Conservation (phyloP, 2,113 vertebrate species). For the Oryzias woworae region DNA sequence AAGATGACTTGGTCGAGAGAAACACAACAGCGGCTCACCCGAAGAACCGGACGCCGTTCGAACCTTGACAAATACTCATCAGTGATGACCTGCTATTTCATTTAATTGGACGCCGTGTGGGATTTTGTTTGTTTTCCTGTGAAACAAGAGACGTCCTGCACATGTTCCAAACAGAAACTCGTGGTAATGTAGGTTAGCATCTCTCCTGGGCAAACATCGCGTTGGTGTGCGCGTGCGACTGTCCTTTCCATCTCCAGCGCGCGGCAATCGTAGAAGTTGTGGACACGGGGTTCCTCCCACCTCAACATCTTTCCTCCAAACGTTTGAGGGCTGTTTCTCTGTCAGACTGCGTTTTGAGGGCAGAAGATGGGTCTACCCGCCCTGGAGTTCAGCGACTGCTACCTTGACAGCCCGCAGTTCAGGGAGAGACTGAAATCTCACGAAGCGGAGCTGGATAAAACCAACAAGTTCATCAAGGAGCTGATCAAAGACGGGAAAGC, state of each 20-base stretch:
- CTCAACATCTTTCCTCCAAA: conserved; percentile 4
- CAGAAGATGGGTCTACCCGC: conserved; percentile 89
- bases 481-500: conserved; percentile 95
- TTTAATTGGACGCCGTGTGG: conserved; percentile 32
- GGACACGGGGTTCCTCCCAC: conserved; percentile 19
- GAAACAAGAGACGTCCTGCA: background rate
- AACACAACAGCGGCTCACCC: conserved; percentile 54
- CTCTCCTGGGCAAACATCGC: conserved; percentile 10
- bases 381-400: conserved; percentile 96
- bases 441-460: conserved; percentile 96
- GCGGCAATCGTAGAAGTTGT: conserved; percentile 7
- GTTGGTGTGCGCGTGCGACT: conserved; percentile 46
- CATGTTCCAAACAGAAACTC: background rate
- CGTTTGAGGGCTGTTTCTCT: background rate
- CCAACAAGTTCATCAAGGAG: conserved; percentile 99
- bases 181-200: conserved; percentile 37
- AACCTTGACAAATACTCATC: conserved; percentile 2
- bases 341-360: conserved; percentile 7
- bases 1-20: conserved; percentile 57
- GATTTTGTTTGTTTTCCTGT: conserved; percentile 1
- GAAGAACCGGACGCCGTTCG: conserved; percentile 48
- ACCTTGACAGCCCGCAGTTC: conserved; percentile 94
- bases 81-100: conserved; percentile 16
- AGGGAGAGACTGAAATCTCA: conserved; percentile 93
- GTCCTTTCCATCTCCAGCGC: conserved; percentile 47